These are phyloP conservation scores for Axis porcinus DNA, from an alignment of 2,113 vertebrate genomes.

Conservation along the genomic window DNA sequence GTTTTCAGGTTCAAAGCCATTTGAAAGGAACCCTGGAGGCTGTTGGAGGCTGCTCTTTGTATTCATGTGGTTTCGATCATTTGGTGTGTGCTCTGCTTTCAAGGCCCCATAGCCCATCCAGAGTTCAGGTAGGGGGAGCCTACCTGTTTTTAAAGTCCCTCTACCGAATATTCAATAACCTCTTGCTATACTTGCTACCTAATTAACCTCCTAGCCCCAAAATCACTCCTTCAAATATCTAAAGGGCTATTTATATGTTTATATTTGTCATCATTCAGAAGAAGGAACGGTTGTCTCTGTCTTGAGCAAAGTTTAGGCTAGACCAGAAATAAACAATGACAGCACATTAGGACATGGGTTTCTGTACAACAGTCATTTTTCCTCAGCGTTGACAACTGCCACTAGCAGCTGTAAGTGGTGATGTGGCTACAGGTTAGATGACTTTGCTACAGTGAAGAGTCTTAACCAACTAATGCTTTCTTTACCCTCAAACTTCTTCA, in stretches of 20 bases:
- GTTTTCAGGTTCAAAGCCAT: background rate
- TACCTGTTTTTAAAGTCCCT: background rate
- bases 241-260: background rate
- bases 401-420: background rate
- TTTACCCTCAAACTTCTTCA: background rate
- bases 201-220: background rate
- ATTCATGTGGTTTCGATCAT: background rate
- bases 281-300: background rate
- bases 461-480: background rate
- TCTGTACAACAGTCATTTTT: accelerated
- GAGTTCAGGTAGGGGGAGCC: background rate
- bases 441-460: background rate
- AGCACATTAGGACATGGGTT: background rate
- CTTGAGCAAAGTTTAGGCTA: background rate
- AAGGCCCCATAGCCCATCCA: background rate
- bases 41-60: background rate
- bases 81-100: background rate
- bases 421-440: background rate
- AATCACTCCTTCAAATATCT: background rate
- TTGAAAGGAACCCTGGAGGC: background rate
- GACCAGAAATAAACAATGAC: background rate
- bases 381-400: accelerated
- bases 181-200: background rate
- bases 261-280: background rate
- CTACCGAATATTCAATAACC: background rate